Evolutionary conservation across 2,113 vertebrate species (phyloP), one percentile per base, ranked within the genome.

Genomic region (Sylvietta virens): DNA sequence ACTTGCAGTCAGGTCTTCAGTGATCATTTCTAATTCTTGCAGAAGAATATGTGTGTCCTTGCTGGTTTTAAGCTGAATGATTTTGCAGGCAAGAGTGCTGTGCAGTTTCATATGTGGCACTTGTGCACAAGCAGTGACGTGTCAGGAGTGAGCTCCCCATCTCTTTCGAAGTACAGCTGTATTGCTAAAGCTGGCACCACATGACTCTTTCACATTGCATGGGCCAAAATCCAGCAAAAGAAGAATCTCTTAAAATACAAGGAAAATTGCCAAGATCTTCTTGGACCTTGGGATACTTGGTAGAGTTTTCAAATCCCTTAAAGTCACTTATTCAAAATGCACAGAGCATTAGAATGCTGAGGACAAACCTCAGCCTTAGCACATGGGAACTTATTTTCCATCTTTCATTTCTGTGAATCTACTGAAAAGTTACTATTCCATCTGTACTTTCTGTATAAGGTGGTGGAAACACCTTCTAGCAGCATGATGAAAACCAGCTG

Each of bases 401-500:
- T 65, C 78, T 83, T 92, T 92, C 44, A 42, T 72, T 92, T 81
- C 81, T 84, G 39, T 81, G 60, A 74, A 54, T 91, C 78, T 88
- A 80, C 84, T 96, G 88, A 88, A 91, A 95, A 97, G 88, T 65
- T 80, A 92, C 94, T 94, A 92, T 94, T 92, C 72, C 76, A 62
- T 91, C 53, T 89, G 54, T 81, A 56, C 81, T 94, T 95, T 91
- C 48, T 81, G 18, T 94, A 48, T 77, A 84, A 39, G 33, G 23
- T 27, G 88, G 50, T 95, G 94, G 94, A 97, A 96, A 96, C 57
- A 88, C 50, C 78, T 93, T 93, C 45, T 76, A 86, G 69, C 17
- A 90, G 24, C 1, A 3, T 88, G 88, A 97, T 96, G 86, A 88
- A 92, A 95, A 97, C 33, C 97, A 97, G 53, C 80, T 90, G 91